Percentiles rank a stretch among this genome's conserved stretches.
phyloP scores from a whole-genome alignment of 2,888 invertebrate species.

The Tipula vernalis region DNA sequence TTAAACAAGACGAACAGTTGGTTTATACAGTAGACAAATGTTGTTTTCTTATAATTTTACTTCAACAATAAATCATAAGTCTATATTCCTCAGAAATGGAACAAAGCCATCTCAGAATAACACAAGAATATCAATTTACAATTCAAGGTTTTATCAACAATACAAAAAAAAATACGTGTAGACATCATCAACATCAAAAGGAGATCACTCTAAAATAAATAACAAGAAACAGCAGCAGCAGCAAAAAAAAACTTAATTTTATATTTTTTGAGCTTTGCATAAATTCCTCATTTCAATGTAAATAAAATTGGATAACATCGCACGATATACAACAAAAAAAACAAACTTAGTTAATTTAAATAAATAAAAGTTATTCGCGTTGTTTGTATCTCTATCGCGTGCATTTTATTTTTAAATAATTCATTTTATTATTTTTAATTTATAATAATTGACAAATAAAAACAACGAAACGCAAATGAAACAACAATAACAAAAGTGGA shows the following conservation, averaged over 20 bases:
- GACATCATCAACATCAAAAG: neutral
- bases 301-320: neutral
- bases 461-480: neutral
- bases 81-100: too few species aligned
- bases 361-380: neutral
- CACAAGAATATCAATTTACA: neutral
- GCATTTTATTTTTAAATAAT: neutral
- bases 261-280: neutral
- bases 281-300: neutral
- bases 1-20: too few species aligned
- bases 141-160: neutral
- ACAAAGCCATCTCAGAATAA: too few species aligned
- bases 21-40: too few species aligned
- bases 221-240: neutral
- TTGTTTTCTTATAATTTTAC: too few species aligned
- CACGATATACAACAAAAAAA: neutral
- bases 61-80: too few species aligned
- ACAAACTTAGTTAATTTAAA: neutral
- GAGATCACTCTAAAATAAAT: neutral
- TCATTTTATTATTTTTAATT: neutral
- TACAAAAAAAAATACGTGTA: neutral
- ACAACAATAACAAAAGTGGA: neutral
- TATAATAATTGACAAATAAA: neutral
- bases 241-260: neutral
- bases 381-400: neutral